Evolutionary conservation across 1,140 invertebrate genomes (phyloP), one percentile per base, ranked within the genome.

Genomic region (Heliconius melpomene): DNA sequence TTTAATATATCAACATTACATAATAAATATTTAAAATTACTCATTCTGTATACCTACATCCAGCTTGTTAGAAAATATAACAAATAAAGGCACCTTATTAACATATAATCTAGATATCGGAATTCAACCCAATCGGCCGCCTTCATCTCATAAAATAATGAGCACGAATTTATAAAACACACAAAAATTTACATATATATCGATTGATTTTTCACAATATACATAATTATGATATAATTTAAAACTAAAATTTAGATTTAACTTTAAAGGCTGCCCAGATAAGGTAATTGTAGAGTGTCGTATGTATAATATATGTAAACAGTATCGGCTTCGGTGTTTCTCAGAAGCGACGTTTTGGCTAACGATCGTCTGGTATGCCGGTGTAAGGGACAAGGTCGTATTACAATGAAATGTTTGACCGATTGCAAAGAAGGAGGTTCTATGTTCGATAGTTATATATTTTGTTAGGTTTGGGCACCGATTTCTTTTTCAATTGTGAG

Each of bases 311-410:
- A 72, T 38, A 52, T 52, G 50, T 20, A 36, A 72, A 72, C 71
- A 72, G n/a, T 72, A 26, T 72, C 71, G 71, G 11, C 71, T 38
- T 72, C 71, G 60, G 60, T 40, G n/a, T 38, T 72, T 72, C 71
- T 72, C 7, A 40, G 71, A 72, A 72, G 71, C 71, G 71, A 26
- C 18, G 71, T 72, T 72, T 72, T 72, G 71, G 71, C 71, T 72
- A 72, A 72, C 71, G 38, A 40, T 38, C 71, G 71, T 72, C 71
- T 72, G 71, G 71, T 72, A 72, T 72, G 71, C 71, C 32, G 20
- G 32, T 20, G 57, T 66, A 66, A 57, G 60, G 60, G 60, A 66
- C 60, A 72, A 72, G 71, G 71, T 72, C 60, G 60, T 66, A 11
- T 66, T 29, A 66, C 60, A 26, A 66, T 66, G 20, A 57, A 57